Percentiles rank a stretch among this genome's conserved stretches.
Evolutionary conservation across 2,888 invertebrate species (phyloP).

Genomic region (Eristalis arbustorum): DNA sequence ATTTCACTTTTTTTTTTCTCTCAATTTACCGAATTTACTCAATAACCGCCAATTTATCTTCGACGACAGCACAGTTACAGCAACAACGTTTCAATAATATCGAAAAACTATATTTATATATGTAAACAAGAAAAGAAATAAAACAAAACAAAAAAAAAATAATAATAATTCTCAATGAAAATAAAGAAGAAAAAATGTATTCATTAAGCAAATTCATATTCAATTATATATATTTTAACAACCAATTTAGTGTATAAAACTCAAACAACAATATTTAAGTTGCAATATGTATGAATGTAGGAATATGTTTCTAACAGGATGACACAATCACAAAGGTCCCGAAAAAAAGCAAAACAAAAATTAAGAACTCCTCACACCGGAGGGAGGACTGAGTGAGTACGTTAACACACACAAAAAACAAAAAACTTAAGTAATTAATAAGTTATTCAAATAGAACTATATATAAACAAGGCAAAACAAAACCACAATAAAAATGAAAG

Average conservation of each 20-base stretch:
- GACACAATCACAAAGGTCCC: slow-evolving; percentile 56
- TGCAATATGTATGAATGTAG: slow-evolving; percentile 69
- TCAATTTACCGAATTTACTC: neutral
- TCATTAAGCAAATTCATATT: slow-evolving; percentile 68
- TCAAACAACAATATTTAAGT: slow-evolving; percentile 68
- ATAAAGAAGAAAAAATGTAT: slow-evolving; percentile 39
- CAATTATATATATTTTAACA: slow-evolving; percentile 69
- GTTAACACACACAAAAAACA: slow-evolving; percentile 59
- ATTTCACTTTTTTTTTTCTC: neutral
- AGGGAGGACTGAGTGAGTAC: slow-evolving; percentile 53
- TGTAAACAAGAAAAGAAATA: slow-evolving; percentile 4
- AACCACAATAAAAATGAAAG: slow-evolving; percentile 20
- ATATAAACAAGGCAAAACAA: slow-evolving; percentile 37
- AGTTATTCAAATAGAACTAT: slow-evolving; percentile 67
- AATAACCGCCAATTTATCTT: slow-evolving; percentile 63
- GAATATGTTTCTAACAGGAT: slow-evolving; percentile 59
- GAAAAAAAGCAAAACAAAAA: neutral
- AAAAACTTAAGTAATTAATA: slow-evolving; percentile 64
- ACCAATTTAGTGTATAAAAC: slow-evolving; percentile 67
- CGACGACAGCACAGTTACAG: slow-evolving; percentile 67
- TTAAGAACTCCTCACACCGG: neutral
- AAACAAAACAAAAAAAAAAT: slow-evolving; percentile 19
- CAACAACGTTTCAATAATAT: slow-evolving; percentile 68
- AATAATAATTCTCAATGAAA: slow-evolving; percentile 49
- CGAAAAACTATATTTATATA: slow-evolving; percentile 67